These are phyloP conservation scores for Pteropus alecto DNA, from an alignment of 2,113 vertebrate species.

Conservation along the genomic window DNA sequence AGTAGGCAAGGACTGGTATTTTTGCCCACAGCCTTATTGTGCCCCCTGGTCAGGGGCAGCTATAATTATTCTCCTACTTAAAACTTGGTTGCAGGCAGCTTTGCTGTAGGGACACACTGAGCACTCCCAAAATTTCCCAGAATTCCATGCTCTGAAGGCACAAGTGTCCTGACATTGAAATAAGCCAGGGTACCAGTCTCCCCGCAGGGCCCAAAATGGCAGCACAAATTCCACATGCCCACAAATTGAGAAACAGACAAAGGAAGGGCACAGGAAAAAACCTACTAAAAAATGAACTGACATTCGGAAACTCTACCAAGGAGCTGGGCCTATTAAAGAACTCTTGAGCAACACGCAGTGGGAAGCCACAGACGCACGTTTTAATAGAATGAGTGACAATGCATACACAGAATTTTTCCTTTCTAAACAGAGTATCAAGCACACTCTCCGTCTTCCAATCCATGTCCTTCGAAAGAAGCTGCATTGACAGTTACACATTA, in stretches of 20 bases:
- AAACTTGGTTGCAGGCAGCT: not conserved
- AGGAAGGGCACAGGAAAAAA: not conserved
- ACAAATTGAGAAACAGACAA: not conserved
- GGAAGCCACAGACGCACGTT: not conserved
- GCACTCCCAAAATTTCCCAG: not conserved
- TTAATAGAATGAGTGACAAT: not conserved
- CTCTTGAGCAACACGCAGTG: not conserved
- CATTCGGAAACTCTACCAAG: not conserved
- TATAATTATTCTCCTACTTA: constrained; percentile 15
- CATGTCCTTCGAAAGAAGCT: not conserved
- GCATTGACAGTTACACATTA: not conserved
- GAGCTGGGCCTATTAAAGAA: not conserved
- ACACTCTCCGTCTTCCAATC: not conserved
- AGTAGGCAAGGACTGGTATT: not conserved
- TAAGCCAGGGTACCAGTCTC: not conserved
- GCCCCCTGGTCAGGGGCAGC: not conserved
- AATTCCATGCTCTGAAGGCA: not conserved
- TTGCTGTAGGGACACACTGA: not conserved
- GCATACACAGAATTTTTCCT: not conserved
- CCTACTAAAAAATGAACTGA: not conserved
- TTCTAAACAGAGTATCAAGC: not conserved
- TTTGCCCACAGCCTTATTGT: not conserved
- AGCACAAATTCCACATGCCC: not conserved
- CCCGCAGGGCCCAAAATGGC: not conserved
- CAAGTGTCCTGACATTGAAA: not conserved